Percentiles rank a stretch among this genome's conserved stretches.
These are phyloP conservation scores for Ceyx erithaca DNA, from an alignment of 2,797 vertebrate species.

Conservation along the genomic window DNA sequence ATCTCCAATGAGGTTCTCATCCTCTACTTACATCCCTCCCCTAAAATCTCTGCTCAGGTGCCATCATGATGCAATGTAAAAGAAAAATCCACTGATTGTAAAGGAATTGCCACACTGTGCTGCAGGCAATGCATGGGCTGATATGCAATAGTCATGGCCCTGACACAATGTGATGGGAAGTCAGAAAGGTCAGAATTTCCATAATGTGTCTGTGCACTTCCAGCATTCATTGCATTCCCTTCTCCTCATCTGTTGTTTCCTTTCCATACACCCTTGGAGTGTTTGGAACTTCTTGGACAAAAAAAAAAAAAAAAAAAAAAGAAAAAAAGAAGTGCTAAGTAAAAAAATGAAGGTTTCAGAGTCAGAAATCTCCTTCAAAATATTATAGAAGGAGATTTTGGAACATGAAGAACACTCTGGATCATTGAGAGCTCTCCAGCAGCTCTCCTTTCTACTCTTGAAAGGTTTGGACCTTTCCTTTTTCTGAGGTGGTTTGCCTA, in stretches of 20 bases:
- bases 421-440: not conserved
- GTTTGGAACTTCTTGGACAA: not conserved
- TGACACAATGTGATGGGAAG: not conserved
- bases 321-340: not conserved
- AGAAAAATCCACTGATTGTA: not conserved
- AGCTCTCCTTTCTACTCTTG: not conserved
- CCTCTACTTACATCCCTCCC: not conserved
- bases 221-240: not conserved
- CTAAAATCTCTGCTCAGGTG: not conserved
- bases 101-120: not conserved
- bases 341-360: not conserved
- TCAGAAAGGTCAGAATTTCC: slow-evolving; percentile 5
- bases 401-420: not conserved
- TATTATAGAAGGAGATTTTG: not conserved
- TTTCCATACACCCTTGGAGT: not conserved
- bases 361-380: not conserved
- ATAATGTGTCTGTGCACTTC: not conserved
- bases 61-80: not conserved
- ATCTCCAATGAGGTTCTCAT: not conserved
- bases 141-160: not conserved
- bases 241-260: not conserved
- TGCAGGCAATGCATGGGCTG: not conserved
- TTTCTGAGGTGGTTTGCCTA: not conserved
- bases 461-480: not conserved
- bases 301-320: not conserved